Conservation (phyloP, 2,797 vertebrate species). For the Ataeniobius toweri region DNA sequence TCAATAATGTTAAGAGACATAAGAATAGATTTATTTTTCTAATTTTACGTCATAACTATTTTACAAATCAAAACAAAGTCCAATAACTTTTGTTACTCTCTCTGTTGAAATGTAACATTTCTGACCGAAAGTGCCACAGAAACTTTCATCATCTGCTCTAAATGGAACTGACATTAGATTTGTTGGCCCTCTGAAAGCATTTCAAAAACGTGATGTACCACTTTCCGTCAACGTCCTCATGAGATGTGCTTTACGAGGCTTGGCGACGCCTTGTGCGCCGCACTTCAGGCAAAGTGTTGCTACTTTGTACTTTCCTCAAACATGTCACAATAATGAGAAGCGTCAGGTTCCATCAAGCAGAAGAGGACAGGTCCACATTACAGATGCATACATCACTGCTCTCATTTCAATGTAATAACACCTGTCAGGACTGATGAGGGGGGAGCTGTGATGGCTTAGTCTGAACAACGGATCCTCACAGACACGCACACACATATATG, state of each 20-base stretch:
- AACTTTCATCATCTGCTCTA: constrained; percentile 46
- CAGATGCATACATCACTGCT: constrained; percentile 76
- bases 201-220: constrained; percentile 53
- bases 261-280: constrained; percentile 43
- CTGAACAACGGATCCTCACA: constrained; percentile 34
- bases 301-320: constrained; percentile 69
- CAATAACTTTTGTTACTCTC: constrained; percentile 4
- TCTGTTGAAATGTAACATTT: constrained; percentile 16
- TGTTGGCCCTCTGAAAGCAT: constrained; percentile 53
- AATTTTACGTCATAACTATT: not conserved
- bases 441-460: constrained; percentile 63
- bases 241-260: constrained; percentile 44
- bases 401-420: constrained; percentile 80
- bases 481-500: constrained; percentile 11
- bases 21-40: not conserved
- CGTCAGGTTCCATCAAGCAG: constrained; percentile 73
- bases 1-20: not conserved
- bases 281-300: constrained; percentile 56
- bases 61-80: constrained; percentile 25
- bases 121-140: constrained; percentile 15
- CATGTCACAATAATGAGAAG: constrained; percentile 68
- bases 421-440: constrained; percentile 73
- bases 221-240: constrained; percentile 47
- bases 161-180: constrained; percentile 55
- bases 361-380: constrained; percentile 77